A percentile compares a stretch with the other conserved stretches of the same genome.
These are phyloP conservation scores for Scomber scombrus DNA, from an alignment of 2,113 vertebrate genomes.

Conservation along the genomic window DNA sequence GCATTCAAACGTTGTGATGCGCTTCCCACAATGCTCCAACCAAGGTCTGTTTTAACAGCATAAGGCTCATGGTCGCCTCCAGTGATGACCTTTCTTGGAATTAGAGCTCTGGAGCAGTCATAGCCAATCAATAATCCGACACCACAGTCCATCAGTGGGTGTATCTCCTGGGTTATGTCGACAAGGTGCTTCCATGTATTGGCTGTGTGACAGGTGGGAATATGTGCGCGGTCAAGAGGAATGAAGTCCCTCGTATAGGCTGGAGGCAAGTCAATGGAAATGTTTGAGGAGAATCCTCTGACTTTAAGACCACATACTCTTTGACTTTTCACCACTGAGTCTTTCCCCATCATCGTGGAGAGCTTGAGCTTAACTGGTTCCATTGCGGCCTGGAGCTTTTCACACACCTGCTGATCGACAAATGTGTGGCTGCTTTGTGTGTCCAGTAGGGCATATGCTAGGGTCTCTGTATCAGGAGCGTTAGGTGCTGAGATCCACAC, in stretches of 20 bases:
- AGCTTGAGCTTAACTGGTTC: slow-evolving; percentile 22
- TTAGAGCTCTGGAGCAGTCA: slow-evolving; percentile 24
- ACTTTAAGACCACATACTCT: background rate
- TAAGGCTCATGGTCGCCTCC: slow-evolving; percentile 1
- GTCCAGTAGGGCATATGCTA: slow-evolving; percentile 26
- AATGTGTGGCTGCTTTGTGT: slow-evolving; percentile 33
- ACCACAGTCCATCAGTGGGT: too few relatives aligned
- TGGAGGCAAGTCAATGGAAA: slow-evolving; percentile 11
- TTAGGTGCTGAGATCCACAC: slow-evolving; percentile 12
- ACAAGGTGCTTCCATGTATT: too few relatives aligned
- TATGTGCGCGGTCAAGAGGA: slow-evolving; percentile 4
- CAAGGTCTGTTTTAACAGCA: slow-evolving; percentile 11
- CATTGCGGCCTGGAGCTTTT: background rate
- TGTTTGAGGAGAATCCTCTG: slow-evolving; percentile 11
- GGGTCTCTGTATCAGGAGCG: background rate
- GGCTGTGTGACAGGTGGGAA: slow-evolving; percentile 16
- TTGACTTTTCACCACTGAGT: background rate
- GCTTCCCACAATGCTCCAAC: slow-evolving; percentile 16
- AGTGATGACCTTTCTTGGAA: slow-evolving; percentile 16
- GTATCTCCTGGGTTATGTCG: too few relatives aligned
- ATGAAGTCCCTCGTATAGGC: slow-evolving; percentile 13
- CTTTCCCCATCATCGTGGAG: slow-evolving; percentile 18
- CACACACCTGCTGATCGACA: background rate
- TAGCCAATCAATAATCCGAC: too few relatives aligned
- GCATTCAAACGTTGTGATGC: background rate